Conservation (phyloP, 2,888 invertebrate species). For the Eupithecia subumbrata region DNA sequence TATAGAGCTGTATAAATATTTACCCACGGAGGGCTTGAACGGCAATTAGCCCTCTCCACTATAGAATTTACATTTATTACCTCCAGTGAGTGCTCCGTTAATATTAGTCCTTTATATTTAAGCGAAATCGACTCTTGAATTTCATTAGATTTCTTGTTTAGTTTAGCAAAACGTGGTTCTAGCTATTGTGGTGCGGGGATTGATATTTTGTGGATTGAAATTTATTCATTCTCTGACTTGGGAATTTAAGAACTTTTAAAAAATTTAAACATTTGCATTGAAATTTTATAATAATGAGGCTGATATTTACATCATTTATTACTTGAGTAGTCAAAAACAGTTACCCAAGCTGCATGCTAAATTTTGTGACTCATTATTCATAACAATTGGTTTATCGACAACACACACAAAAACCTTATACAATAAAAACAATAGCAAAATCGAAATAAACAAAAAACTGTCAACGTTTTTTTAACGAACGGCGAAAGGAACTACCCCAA, state of each 20-base stretch:
- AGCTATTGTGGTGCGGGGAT: background rate
- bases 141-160: conserved; percentile 47
- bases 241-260: background rate
- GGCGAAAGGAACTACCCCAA: conserved; percentile 53
- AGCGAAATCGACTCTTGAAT: conserved; percentile 66
- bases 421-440: conserved; percentile 24
- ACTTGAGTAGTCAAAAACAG: background rate
- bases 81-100: conserved; percentile 72
- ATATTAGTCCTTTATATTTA: conserved; percentile 74
- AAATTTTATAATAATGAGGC: background rate
- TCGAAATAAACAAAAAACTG: conserved; percentile 33
- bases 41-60: conserved; percentile 69
- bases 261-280: background rate
- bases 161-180: conserved; percentile 27
- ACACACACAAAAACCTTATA: background rate
- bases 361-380: background rate
- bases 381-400: background rate
- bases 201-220: conserved; percentile 7
- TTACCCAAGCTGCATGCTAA: background rate
- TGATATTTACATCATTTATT: background rate
- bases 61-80: conserved; percentile 79
- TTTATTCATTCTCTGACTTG: background rate
- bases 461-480: conserved; percentile 49
- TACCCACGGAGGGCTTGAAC: conserved; percentile 51
- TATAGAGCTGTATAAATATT: conserved; percentile 74